Evolutionary conservation across 2,888 invertebrate genomes (phyloP), one percentile per base, ranked within the genome.

Genomic region (Hanleya hanleyi): DNA sequence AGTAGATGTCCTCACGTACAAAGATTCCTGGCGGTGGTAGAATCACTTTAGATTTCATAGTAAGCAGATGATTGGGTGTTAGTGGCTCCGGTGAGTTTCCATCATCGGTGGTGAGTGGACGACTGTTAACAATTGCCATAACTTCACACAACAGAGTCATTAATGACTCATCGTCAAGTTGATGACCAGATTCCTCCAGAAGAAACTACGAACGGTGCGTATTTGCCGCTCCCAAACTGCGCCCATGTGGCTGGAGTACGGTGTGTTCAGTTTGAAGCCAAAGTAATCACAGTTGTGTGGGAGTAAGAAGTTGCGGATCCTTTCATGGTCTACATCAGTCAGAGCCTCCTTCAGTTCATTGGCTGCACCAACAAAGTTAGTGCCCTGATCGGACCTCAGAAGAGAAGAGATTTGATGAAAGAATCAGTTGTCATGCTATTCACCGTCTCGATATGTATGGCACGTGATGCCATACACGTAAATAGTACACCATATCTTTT

Each of bases 401-500:
- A 62, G 69, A 78, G 67, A 1, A 78, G 38, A 57, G 73, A 70
- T 47, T 80, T 80, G n/a, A 80, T 77, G 62, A 79, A 83, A 18
- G 79, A 77, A 62, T 76, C 76, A 22, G 81, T 82, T 15, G 64
- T 50, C 26, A 83, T 51, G 32, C 74, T 73, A 47, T 75, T 69
- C 3, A 71, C 62, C 15, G 70, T 72, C 61, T 88, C 87, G 26
- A 87, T 35, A 61, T 88, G 86, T 1, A 87, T 78, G 5, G 86
- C 87, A 65, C 84, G 80, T 41, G 85, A 84, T 1, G 76, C 67
- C 32, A 86, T 77, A 66, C 89, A 89, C 0, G 83, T 81, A 71
- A 88, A 89, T 5, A 89, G 69, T 6, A 77, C 83, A 12, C 87
- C 79, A 32, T 83, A 87, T 9, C 79, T 86, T 84, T 89, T 88